Evolutionary conservation across 2,113 vertebrate genomes (phyloP).

Genomic region (Uria aalge): DNA sequence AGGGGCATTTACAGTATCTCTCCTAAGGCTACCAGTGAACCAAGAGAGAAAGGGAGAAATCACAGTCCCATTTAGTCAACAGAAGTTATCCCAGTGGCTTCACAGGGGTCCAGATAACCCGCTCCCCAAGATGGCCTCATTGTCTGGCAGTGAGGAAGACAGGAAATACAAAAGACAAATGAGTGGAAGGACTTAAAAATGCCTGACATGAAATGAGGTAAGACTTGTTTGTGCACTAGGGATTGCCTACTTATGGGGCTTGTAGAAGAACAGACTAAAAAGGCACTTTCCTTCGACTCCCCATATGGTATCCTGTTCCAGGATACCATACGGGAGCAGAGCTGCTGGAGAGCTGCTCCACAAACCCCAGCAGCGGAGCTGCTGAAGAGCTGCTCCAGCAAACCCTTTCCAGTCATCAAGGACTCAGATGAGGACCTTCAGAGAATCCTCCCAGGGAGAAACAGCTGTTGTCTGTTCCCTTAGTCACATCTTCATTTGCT

Average conservation of each 20-base stretch:
- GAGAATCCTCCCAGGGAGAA: neutral
- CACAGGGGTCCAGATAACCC: neutral
- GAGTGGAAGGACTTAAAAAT: neutral
- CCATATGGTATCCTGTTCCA: neutral
- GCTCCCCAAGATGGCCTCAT: neutral
- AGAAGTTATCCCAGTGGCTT: neutral
- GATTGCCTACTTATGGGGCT: neutral
- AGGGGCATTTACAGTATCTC: neutral
- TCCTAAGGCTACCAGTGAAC: neutral
- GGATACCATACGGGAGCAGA: too few relatives aligned
- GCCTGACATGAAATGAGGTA: neutral
- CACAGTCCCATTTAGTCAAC: neutral
- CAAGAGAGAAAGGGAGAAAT: neutral
- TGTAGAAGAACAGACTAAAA: neutral
- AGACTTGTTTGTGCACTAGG: neutral
- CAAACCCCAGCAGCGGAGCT: neutral
- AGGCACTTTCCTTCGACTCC: neutral
- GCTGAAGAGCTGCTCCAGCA: neutral
- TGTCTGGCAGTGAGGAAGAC: neutral
- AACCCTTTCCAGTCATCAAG: neutral
- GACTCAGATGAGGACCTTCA: neutral
- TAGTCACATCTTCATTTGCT: neutral
- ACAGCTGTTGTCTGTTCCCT: neutral
- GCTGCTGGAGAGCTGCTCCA: too few relatives aligned
- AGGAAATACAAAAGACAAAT: neutral